Percentiles rank a stretch among this genome's conserved stretches.
Evolutionary conservation across 2,888 invertebrate species (phyloP).

Genomic region (Dynastes maya): DNA sequence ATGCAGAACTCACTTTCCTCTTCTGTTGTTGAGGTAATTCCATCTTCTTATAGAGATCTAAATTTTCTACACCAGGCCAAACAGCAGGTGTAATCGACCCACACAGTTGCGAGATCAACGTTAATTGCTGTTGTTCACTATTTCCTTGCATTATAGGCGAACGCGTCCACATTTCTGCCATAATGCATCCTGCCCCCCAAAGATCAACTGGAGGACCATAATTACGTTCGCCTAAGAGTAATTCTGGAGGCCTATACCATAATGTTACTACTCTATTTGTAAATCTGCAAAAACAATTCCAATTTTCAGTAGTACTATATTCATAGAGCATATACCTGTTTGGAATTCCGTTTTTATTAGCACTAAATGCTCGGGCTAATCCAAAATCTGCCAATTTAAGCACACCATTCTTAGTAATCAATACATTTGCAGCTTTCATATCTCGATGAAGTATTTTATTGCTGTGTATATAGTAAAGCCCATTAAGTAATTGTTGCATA

Average conservation of each 20-base stretch:
- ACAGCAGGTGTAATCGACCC: slow-evolving; percentile 95
- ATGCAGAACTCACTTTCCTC: slow-evolving; percentile 75
- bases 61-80: slow-evolving; percentile 93
- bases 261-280: slow-evolving; percentile 98
- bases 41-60: slow-evolving; percentile 91
- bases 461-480: slow-evolving; percentile 96
- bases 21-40: slow-evolving; percentile 91
- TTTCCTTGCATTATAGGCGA: slow-evolving; percentile 97
- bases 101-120: slow-evolving; percentile 95
- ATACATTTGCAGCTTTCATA: slow-evolving; percentile 99
- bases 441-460: slow-evolving; percentile 96
- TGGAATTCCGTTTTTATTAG: slow-evolving; percentile 87
- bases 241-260: slow-evolving; percentile 90
- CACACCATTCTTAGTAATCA: slow-evolving; percentile 95
- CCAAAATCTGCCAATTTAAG: slow-evolving; percentile 98
- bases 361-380: slow-evolving; percentile 93
- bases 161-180: slow-evolving; percentile 99
- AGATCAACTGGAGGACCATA: slow-evolving; percentile 98
- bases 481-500: slow-evolving; percentile 88
- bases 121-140: slow-evolving; percentile 96
- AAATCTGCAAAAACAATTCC: slow-evolving; percentile 75
- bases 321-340: slow-evolving; percentile 72
- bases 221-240: slow-evolving; percentile 87
- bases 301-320: not conserved
- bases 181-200: slow-evolving; percentile 98